These are phyloP conservation scores for Sorex fumeus DNA, from an alignment of 2,113 vertebrate genomes.

Conservation along the genomic window DNA sequence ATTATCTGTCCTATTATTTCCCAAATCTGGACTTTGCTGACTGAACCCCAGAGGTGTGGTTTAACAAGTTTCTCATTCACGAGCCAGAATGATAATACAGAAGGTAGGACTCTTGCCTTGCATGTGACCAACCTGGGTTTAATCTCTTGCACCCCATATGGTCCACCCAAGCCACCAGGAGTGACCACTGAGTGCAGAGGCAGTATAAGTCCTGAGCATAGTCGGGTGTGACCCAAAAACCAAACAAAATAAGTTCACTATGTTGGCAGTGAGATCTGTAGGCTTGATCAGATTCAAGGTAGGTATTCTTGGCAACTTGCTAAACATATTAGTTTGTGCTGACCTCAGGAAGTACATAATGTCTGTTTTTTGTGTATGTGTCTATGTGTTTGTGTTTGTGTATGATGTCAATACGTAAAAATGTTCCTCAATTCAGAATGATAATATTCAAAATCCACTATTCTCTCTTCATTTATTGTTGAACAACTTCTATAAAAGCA, in stretches of 20 bases:
- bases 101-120: too few species aligned
- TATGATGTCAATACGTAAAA: neutral
- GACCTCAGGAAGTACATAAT: neutral
- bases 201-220: too few species aligned
- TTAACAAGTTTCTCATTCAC: neutral
- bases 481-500: constrained; percentile 24
- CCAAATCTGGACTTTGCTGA: constrained; percentile 16
- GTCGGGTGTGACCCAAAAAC: too few species aligned
- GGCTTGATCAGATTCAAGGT: neutral
- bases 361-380: neutral
- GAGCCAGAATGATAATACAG: too few species aligned
- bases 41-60: neutral
- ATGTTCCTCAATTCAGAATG: neutral
- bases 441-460: constrained; percentile 33
- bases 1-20: neutral
- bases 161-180: too few species aligned
- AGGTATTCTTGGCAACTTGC: neutral
- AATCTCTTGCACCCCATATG: too few species aligned
- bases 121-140: too few species aligned
- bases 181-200: too few species aligned
- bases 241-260: neutral
- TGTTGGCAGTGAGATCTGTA: neutral
- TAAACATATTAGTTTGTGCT: neutral
- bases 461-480: constrained; percentile 18
- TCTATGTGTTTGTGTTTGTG: neutral